Conservation (phyloP, 2,797 vertebrate genomes). For the Rhinella marina region DNA sequence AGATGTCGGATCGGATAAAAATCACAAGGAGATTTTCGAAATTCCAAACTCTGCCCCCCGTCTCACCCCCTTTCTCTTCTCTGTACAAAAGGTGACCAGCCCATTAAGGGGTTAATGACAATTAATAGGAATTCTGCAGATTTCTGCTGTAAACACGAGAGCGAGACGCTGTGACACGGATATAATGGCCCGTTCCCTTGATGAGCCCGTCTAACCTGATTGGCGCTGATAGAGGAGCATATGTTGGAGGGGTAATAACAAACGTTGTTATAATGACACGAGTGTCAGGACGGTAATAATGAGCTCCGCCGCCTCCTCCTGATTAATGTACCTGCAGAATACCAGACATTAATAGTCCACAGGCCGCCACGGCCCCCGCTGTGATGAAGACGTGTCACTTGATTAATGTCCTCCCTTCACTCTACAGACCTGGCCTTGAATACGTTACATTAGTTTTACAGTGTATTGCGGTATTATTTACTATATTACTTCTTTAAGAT, state of each 20-base stretch:
- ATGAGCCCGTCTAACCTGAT: not conserved
- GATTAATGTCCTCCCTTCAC: slow-evolving; percentile 7
- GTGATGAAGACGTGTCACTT: slow-evolving; percentile 4
- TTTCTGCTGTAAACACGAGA: no score
- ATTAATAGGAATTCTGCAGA: no score
- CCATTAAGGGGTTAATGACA: no score
- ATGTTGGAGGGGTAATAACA: not conserved
- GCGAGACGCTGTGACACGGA: not conserved
- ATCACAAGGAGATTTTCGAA: no score
- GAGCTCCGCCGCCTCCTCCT: not conserved
- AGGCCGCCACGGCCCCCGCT: not conserved
- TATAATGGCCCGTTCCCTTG: not conserved
- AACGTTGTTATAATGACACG: not conserved
- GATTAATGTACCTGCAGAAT: slow-evolving; percentile 29
- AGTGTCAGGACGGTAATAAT: slow-evolving; percentile 1
- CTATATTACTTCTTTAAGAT: not conserved
- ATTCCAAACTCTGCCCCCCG: no score
- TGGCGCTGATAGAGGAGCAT: not conserved
- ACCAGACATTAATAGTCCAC: slow-evolving; percentile 8
- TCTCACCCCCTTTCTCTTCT: no score
- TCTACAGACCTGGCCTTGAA: not conserved
- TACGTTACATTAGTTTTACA: not conserved
- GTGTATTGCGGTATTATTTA: not conserved
- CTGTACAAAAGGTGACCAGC: no score
- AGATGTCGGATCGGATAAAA: no score